Base-by-base conservation (phyloP, 2,113 vertebrate species). In the Thalassarche chlororhynchos region DNA sequence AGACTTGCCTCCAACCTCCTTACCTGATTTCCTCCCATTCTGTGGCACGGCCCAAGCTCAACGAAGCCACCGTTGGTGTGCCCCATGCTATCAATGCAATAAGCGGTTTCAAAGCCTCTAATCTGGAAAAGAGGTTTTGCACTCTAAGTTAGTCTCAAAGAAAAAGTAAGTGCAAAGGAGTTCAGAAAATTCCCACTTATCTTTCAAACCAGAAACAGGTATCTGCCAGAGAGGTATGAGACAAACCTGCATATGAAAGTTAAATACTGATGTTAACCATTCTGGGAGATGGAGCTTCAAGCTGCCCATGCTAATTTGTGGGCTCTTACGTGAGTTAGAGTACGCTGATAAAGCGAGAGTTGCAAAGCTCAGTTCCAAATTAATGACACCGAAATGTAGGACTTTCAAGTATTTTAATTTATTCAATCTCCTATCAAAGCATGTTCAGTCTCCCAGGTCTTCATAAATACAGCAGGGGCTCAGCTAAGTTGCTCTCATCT, bases 21-120 rank as follows among this genome's bases (percentile, higher is more conserved):
- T 98, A 99, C 99, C 99, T 99, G 99, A 93, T 99, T 99, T 47
- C 99, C 99, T 31, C 99, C 99, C 99, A 99, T 99, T 89, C 99
- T 98, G 95, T 99, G 99, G 94, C 99, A 99, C 0, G 99, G 99
- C 42, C 99, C 99, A 2, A 99, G 98, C 94, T 99, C 99, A 58
- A 99, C 98, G 10, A 98, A 98, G 17, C 99, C 99, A 66, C 99
- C 99, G 0, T 99, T 99, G 17, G 98, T 99, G 96, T 99, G 99
- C 19, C 99, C 99, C 99, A 99, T 99, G 97, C 99, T 99, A 94
- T 99, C 99, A 2, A 99, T 99, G 97, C 99, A 99, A 97, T 99
- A 99, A 60, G 98, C 98, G 4, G 99, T 99, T 86, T 99, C 99
- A 72, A 98, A 98, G 64, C 99, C 99, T 91, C 99, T 98, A 57